A percentile compares a stretch with the other conserved stretches of the same genome.
Conservation (phyloP, 2,113 vertebrate species). For the Mohoua ochrocephala region DNA sequence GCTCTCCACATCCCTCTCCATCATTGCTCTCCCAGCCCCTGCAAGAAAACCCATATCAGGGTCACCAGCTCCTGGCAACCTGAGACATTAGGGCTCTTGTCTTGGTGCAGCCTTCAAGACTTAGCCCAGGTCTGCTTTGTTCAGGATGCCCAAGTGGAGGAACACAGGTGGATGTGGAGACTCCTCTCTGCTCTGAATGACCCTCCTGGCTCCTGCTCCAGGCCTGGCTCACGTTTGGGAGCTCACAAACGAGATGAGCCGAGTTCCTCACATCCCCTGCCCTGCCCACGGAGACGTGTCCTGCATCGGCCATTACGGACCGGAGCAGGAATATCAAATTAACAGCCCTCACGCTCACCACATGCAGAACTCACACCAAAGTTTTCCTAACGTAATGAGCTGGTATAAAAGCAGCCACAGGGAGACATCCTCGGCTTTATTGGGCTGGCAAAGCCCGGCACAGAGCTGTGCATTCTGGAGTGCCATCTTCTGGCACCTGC, state of each 20-base stretch:
- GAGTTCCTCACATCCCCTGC: rapidly evolving
- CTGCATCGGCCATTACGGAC: not conserved
- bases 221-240: not conserved
- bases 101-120: not conserved
- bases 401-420: constrained; percentile 58
- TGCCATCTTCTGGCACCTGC: constrained; percentile 56
- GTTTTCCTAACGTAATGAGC: constrained; percentile 26
- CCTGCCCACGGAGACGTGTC: rapidly evolving
- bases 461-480: constrained; percentile 42
- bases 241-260: not conserved
- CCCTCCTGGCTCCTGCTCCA: not conserved
- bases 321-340: not conserved
- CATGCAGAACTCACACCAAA: not conserved
- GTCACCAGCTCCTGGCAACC: not conserved
- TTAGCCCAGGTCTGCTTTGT: not conserved
- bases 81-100: not conserved
- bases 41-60: not conserved
- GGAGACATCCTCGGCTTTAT: constrained; percentile 14
- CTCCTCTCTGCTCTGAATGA: not conserved
- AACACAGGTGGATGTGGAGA: not conserved
- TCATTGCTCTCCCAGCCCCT: not conserved
- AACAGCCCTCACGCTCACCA: not conserved
- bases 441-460: constrained; percentile 8
- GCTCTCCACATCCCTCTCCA: not conserved
- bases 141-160: not conserved